These are phyloP conservation scores for Troilus luridus DNA, from an alignment of 2,888 invertebrate species.

Conservation along the genomic window DNA sequence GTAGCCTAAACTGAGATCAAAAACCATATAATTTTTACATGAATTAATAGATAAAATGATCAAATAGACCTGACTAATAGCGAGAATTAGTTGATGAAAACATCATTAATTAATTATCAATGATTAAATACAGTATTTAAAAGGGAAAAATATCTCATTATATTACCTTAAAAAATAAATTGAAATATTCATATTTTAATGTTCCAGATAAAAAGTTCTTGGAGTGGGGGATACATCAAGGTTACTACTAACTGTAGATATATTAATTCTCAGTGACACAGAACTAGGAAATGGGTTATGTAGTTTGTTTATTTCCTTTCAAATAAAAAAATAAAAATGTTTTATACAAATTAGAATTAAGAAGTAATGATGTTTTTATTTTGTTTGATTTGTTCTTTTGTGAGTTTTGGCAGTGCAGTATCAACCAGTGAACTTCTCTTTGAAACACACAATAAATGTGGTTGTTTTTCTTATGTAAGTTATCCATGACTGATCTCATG, in stretches of 20 bases:
- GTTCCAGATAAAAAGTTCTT: slow-evolving; percentile 24
- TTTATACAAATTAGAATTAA: not conserved
- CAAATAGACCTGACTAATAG: not conserved
- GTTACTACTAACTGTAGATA: slow-evolving; percentile 39
- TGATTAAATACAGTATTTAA: not conserved
- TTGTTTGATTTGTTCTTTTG: not conserved
- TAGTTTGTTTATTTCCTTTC: slow-evolving; percentile 1
- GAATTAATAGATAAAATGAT: not conserved
- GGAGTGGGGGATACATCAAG: slow-evolving; percentile 43
- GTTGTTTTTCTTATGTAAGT: slow-evolving; percentile 28
- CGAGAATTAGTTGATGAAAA: not conserved
- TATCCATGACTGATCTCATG: not conserved
- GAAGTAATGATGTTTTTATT: slow-evolving; percentile 8
- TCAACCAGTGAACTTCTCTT: not conserved
- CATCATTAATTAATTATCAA: not conserved
- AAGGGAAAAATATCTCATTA: not conserved
- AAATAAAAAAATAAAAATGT: not conserved
- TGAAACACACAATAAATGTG: not conserved
- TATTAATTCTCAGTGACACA: slow-evolving; percentile 29
- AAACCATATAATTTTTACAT: not conserved
- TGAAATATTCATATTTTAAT: not conserved
- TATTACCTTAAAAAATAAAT: not conserved
- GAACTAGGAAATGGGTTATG: slow-evolving; percentile 3
- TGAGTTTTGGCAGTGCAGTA: not conserved
- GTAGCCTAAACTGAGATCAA: not conserved